Percentiles rank a stretch among this genome's conserved stretches.
Conservation (phyloP, 2,113 vertebrate species). For the Silurus glanis region DNA sequence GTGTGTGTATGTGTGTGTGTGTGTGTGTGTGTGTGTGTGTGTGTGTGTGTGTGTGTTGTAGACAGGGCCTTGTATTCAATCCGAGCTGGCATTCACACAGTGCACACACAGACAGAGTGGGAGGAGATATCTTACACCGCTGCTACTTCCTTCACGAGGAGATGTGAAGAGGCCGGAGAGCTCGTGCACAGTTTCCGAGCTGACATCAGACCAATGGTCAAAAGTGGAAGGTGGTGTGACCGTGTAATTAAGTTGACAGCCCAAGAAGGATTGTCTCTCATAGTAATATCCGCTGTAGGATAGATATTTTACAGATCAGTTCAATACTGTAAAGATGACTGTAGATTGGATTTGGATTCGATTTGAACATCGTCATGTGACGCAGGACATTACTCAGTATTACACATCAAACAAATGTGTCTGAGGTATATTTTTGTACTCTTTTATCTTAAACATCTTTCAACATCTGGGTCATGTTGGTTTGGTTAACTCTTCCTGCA, state of each 20-base stretch:
- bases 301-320: not conserved
- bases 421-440: not conserved
- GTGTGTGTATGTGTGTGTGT: slow-evolving; percentile 1
- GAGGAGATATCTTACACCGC: slow-evolving; percentile 35
- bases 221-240: not conserved
- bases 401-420: not conserved
- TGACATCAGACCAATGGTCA: not conserved
- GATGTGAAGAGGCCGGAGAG: slow-evolving; percentile 8
- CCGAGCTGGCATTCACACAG: slow-evolving; percentile 13
- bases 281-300: not conserved
- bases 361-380: not conserved
- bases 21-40: not conserved
- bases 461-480: not conserved
- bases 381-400: not conserved
- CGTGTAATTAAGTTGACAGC: not conserved
- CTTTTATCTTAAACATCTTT: not conserved
- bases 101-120: slow-evolving; percentile 21
- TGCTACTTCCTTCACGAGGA: slow-evolving; percentile 35
- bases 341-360: not conserved
- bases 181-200: not conserved
- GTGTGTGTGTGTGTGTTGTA: not conserved
- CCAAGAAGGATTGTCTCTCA: not conserved
- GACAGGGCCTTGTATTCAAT: slow-evolving; percentile 23
- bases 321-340: not conserved
- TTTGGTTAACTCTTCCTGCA: not conserved